Percentiles rank a stretch among this genome's conserved stretches.
Conservation (phyloP, 1,140 invertebrate species). For the Leptoteleia sp. region DNA sequence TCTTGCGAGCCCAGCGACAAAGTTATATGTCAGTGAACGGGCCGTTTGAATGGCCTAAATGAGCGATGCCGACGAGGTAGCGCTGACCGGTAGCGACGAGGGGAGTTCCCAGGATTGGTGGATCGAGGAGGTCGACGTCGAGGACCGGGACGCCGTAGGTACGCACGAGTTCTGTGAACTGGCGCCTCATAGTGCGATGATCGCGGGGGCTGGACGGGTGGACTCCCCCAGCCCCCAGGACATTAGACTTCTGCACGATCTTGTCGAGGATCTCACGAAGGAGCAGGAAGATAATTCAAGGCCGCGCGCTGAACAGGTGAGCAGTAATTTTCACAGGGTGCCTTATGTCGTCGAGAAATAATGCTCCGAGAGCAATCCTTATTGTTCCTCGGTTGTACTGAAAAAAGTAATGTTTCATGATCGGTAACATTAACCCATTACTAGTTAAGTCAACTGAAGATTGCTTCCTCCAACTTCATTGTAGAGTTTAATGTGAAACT, state of each 20-base stretch:
- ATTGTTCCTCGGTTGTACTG: no score
- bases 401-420: no score
- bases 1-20: slow-evolving; percentile 1
- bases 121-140: slow-evolving; percentile 49
- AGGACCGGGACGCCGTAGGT: slow-evolving; percentile 35
- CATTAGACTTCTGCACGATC: slow-evolving; percentile 75
- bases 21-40: slow-evolving; percentile 40
- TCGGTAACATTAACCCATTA: no score
- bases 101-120: slow-evolving; percentile 58
- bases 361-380: no score
- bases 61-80: slow-evolving; percentile 76
- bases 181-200: slow-evolving; percentile 78
- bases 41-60: slow-evolving; percentile 76
- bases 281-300: slow-evolving; percentile 74
- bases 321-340: neutral
- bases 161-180: slow-evolving; percentile 74
- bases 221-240: slow-evolving; percentile 79
- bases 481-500: no score
- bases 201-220: slow-evolving; percentile 76
- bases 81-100: slow-evolving; percentile 58
- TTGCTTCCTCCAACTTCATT: no score
- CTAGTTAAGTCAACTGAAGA: no score
- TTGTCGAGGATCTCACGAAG: slow-evolving; percentile 78
- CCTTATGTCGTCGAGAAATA: no score
- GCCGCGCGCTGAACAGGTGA: slow-evolving; percentile 76